These are phyloP conservation scores for Parasteatoda lunata DNA, from an alignment of 2,888 invertebrate genomes.

Conservation along the genomic window DNA sequence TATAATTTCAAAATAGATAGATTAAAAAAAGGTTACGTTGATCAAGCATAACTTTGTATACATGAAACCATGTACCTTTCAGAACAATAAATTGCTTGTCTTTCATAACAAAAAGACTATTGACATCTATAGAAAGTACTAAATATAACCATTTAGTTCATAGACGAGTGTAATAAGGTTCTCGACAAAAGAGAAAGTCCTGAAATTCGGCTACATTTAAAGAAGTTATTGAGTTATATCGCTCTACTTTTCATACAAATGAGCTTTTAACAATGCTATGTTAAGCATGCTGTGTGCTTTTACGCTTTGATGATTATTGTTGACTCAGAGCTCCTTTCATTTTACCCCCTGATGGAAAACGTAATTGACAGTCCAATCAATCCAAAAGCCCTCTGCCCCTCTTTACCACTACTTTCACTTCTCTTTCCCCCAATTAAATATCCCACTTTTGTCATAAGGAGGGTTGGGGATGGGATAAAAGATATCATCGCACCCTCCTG, in stretches of 20 bases:
- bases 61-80: no score
- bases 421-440: constrained; percentile 38
- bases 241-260: not conserved
- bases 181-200: no score
- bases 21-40: no score
- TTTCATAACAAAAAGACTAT: no score
- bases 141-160: no score
- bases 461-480: constrained; percentile 26
- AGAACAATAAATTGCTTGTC: no score
- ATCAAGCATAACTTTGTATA: no score
- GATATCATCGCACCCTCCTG: constrained; percentile 34
- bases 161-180: no score
- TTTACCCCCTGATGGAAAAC: constrained; percentile 22
- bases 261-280: constrained; percentile 19
- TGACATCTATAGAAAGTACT: no score
- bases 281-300: constrained; percentile 9
- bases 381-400: constrained; percentile 14
- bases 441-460: constrained; percentile 30
- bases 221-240: not conserved
- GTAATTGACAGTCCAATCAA: constrained; percentile 51
- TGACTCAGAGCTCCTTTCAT: constrained; percentile 48
- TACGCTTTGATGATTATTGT: constrained; percentile 50
- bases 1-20: no score
- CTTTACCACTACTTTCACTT: constrained; percentile 12
- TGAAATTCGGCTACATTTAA: not conserved